phyloP scores from a whole-genome alignment of 1,140 invertebrate genomes.

The Pogonognathellus flavescens region DNA sequence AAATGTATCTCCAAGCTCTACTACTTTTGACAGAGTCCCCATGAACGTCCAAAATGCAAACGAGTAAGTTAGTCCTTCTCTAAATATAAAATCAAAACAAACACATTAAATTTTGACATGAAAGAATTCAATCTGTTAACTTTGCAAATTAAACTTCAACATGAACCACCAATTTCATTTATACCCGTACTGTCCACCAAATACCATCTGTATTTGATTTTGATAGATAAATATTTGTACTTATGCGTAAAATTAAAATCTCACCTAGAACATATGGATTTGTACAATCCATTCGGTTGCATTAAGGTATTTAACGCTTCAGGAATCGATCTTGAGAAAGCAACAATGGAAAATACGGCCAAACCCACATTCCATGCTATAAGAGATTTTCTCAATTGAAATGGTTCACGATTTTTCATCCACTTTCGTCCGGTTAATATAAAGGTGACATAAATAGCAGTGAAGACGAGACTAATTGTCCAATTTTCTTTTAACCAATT shows the following conservation, averaged over 20 bases:
- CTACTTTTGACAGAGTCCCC: slow-evolving; percentile 58
- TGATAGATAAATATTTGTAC: too few relatives aligned
- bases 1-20: slow-evolving; percentile 61
- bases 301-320: slow-evolving; percentile 88
- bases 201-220: too few relatives aligned
- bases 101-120: background rate
- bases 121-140: too few relatives aligned
- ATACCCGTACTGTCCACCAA: too few relatives aligned
- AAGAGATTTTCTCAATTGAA: slow-evolving; percentile 86
- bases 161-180: too few relatives aligned
- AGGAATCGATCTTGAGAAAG: slow-evolving; percentile 86
- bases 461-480: slow-evolving; percentile 92
- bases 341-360: slow-evolving; percentile 94
- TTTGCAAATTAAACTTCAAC: too few relatives aligned
- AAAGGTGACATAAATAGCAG: slow-evolving; percentile 90
- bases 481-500: slow-evolving; percentile 97
- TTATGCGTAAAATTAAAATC: too few relatives aligned
- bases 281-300: slow-evolving; percentile 82
- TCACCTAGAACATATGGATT: slow-evolving; percentile 82
- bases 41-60: slow-evolving; percentile 60
- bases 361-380: slow-evolving; percentile 92
- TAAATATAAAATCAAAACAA: slow-evolving; percentile 12
- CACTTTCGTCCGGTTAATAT: slow-evolving; percentile 93
- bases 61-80: slow-evolving; percentile 56
- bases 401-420: slow-evolving; percentile 91